A percentile compares a stretch with the other conserved stretches of the same genome.
Conservation (phyloP, 1,140 invertebrate genomes). For the Hycleus cichorii region DNA sequence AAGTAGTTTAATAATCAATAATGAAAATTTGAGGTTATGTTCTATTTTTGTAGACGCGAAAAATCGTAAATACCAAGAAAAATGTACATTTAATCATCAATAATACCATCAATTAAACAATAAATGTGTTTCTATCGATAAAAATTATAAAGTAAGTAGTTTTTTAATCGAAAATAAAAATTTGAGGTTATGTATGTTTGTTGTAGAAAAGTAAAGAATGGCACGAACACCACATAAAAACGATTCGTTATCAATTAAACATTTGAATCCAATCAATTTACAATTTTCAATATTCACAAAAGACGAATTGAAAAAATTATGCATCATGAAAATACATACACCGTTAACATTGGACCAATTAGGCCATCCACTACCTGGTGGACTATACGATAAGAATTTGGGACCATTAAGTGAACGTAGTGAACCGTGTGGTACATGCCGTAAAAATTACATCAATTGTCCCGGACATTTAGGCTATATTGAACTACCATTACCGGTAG, state of each 20-base stretch:
- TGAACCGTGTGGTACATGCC: slow-evolving; percentile 79
- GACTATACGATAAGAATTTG: slow-evolving; percentile 73
- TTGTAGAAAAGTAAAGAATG: too few relatives aligned
- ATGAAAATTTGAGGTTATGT: too few relatives aligned
- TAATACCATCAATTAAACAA: too few relatives aligned
- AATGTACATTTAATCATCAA: too few relatives aligned
- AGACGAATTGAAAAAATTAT: slow-evolving; percentile 80
- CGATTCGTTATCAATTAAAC: not conserved
- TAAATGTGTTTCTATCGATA: too few relatives aligned
- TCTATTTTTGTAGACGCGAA: too few relatives aligned
- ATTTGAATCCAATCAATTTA: not conserved
- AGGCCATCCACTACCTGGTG: slow-evolving; percentile 72
- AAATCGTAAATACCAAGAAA: too few relatives aligned
- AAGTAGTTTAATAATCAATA: too few relatives aligned
- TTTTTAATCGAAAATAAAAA: too few relatives aligned
- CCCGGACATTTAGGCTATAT: slow-evolving; percentile 95
- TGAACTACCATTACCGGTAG: slow-evolving; percentile 79
- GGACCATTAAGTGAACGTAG: slow-evolving; percentile 53
- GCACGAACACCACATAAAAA: too few relatives aligned
- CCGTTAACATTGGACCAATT: slow-evolving; percentile 77
- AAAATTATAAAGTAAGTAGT: too few relatives aligned
- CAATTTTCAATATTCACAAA: slow-evolving; percentile 63
- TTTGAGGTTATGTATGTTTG: too few relatives aligned
- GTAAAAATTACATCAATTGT: slow-evolving; percentile 60
- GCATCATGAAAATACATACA: slow-evolving; percentile 79